These are phyloP conservation scores for Phylloscopus whistleri DNA, from an alignment of 2,113 vertebrate genomes.

Conservation along the genomic window DNA sequence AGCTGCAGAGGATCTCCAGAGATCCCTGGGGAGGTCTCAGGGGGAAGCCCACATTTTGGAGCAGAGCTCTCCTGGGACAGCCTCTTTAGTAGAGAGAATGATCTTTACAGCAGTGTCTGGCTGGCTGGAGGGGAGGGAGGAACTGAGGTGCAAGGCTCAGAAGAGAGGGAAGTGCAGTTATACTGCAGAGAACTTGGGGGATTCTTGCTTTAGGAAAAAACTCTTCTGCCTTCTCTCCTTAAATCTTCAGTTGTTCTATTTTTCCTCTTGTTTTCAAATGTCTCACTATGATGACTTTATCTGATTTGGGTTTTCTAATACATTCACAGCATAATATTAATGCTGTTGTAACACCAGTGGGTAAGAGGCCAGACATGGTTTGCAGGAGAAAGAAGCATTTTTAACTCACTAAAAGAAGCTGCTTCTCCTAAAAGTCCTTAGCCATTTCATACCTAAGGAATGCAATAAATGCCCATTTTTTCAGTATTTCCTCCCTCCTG, in stretches of 20 bases:
- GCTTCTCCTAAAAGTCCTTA: background rate
- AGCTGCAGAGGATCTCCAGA: background rate
- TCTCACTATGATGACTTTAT: background rate
- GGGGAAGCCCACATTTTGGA: accelerated
- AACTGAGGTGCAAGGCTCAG: background rate
- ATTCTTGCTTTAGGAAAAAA: background rate
- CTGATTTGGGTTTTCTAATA: background rate
- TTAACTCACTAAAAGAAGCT: background rate
- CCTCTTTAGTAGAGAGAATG: no score
- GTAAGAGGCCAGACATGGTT: background rate
- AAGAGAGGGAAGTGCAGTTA: background rate
- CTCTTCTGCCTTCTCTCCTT: background rate
- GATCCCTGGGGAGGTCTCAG: background rate
- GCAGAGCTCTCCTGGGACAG: background rate
- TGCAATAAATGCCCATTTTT: background rate
- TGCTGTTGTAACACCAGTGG: background rate
- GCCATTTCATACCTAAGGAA: background rate
- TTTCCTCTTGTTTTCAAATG: background rate
- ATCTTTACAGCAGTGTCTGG: background rate
- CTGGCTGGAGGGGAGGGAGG: background rate
- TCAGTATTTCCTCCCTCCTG: background rate
- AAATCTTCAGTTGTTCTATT: background rate
- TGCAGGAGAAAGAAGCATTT: background rate
- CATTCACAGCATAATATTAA: background rate
- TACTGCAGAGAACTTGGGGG: background rate